Evolutionary conservation across 1,140 invertebrate genomes (phyloP).

Genomic region (Cepaea nemoralis): DNA sequence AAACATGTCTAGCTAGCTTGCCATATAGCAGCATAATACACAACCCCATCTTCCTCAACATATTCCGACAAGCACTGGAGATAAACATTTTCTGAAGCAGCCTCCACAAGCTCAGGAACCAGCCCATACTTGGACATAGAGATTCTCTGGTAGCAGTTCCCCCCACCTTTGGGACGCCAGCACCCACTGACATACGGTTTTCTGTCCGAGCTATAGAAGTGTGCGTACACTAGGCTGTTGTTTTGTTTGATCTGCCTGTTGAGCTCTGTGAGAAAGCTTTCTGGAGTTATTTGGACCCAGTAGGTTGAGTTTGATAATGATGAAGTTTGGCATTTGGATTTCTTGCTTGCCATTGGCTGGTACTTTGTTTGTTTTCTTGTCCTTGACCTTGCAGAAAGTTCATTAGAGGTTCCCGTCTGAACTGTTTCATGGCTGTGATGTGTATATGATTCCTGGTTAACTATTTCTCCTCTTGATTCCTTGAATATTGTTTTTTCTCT

Average conservation of each 20-base stretch:
- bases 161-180: slow-evolving; percentile 40
- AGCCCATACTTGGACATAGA: slow-evolving; percentile 53
- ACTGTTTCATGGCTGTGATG: slow-evolving; percentile 27
- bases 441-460: slow-evolving; percentile 6
- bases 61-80: slow-evolving; percentile 50
- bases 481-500: too few species aligned
- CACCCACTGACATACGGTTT: slow-evolving; percentile 48
- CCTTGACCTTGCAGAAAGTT: slow-evolving; percentile 20
- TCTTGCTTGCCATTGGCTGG: too few species aligned
- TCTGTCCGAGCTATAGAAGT: slow-evolving; percentile 49
- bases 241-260: slow-evolving; percentile 37
- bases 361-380: too few species aligned
- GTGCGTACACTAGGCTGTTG: slow-evolving; percentile 42
- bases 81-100: slow-evolving; percentile 42
- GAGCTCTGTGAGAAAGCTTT: slow-evolving; percentile 54
- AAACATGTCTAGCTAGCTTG: slow-evolving; percentile 15
- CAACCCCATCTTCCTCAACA: slow-evolving; percentile 43
- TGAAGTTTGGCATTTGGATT: not conserved
- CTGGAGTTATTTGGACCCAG: slow-evolving; percentile 48
- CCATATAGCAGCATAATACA: slow-evolving; percentile 56
- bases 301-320: slow-evolving; percentile 24
- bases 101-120: slow-evolving; percentile 52
- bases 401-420: not conserved
- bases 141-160: slow-evolving; percentile 51
- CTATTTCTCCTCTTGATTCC: too few species aligned